phyloP scores from a whole-genome alignment of 2,113 vertebrate species.

The Gambusia holbrooki region DNA sequence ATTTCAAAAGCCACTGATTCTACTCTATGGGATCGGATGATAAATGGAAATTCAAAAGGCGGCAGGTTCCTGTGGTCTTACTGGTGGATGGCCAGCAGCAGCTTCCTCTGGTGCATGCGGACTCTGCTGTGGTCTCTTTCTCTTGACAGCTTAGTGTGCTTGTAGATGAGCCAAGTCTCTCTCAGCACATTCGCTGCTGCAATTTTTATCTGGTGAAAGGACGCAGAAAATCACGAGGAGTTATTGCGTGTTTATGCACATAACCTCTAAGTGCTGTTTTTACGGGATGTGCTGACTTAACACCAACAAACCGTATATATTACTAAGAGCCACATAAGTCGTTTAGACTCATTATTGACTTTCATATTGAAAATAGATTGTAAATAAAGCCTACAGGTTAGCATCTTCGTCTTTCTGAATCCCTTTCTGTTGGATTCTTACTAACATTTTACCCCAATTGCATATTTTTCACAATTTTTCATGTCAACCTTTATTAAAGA shows the following conservation, averaged over 20 bases:
- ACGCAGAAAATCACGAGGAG: conserved; percentile 25
- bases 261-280: conserved; percentile 17
- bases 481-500: not conserved
- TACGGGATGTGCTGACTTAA: conserved; percentile 23
- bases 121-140: conserved; percentile 90
- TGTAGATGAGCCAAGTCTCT: conserved; percentile 99
- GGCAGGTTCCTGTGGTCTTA: conserved; percentile 74
- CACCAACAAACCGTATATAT: not conserved
- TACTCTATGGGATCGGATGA: not conserved
- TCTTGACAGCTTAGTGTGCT: conserved; percentile 93
- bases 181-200: conserved; percentile 97
- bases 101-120: conserved; percentile 96
- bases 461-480: not conserved
- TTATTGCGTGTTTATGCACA: conserved; percentile 40
- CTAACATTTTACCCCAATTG: not conserved
- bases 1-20: not conserved
- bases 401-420: not conserved
- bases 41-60: not conserved
- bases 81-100: conserved; percentile 98
- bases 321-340: not conserved
- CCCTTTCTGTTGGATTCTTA: not conserved
- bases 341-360: not conserved
- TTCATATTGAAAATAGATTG: not conserved
- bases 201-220: conserved; percentile 87
- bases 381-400: not conserved